These are phyloP conservation scores for Musca vetustissima DNA, from an alignment of 1,140 invertebrate genomes.

Conservation along the genomic window DNA sequence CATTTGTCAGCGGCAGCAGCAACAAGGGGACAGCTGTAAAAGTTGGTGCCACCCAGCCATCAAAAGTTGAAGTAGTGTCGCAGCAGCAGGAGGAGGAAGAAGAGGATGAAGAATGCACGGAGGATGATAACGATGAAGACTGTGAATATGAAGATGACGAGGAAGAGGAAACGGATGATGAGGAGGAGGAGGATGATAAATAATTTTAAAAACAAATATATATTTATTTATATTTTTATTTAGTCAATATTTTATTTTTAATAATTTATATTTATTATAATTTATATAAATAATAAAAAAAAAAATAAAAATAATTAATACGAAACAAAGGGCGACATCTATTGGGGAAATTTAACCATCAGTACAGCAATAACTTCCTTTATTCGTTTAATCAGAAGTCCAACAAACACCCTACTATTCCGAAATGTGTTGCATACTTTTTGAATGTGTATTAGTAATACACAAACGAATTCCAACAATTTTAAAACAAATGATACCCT, in stretches of 20 bases:
- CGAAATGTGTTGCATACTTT: too few relatives aligned
- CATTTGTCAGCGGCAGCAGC: background rate
- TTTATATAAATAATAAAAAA: background rate
- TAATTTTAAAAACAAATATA: too few relatives aligned
- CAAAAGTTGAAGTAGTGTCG: constrained; percentile 12
- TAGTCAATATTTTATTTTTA: background rate
- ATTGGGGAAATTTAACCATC: too few relatives aligned
- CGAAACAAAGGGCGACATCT: too few relatives aligned
- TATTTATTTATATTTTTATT: too few relatives aligned
- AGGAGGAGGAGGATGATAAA: constrained; percentile 29
- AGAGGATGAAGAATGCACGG: constrained; percentile 33
- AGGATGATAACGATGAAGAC: constrained; percentile 41
- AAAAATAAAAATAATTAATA: background rate
- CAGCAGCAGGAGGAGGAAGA: constrained; percentile 29
- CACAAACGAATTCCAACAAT: too few relatives aligned
- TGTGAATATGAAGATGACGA: constrained; percentile 42
- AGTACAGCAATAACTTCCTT: too few relatives aligned
- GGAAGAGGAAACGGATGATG: constrained; percentile 39
- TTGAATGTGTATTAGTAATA: too few relatives aligned
- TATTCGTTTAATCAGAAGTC: too few relatives aligned
- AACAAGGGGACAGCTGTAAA: background rate
- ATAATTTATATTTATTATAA: background rate
- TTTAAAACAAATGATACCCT: too few relatives aligned
- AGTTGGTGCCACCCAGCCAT: background rate
- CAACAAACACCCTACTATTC: too few relatives aligned